Evolutionary conservation across 2,888 invertebrate genomes (phyloP), one percentile per base, ranked within the genome.

Genomic region (Drosophila yooni): DNA sequence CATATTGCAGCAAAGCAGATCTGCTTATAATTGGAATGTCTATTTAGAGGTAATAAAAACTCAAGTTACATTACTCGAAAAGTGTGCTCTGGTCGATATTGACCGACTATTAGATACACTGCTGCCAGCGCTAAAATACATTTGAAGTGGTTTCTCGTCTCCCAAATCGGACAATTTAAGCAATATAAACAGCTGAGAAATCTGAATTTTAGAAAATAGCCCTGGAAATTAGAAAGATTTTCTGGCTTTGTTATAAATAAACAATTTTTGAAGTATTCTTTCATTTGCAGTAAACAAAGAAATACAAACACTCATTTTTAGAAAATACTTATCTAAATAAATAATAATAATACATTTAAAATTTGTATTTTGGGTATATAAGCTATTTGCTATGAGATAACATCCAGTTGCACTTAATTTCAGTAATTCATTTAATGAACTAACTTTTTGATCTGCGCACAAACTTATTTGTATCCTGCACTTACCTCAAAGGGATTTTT

Each of bases 301-400:
- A 11, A 5, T 5, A 2, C 4, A 40, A 40, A n/a, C 2, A 10
- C n/a, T 40, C 4, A 40, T 40, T 10, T 10, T 40, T n/a, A 4
- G 4, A 10, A 40, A 40, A n/a, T 40, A n/a, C 40, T 40, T 10
- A n/a, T 21, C 40, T 10, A 33, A 33, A 33, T 33, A 33, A 33
- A 33, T 33, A 33, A 33, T 31, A 31, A 33, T 33, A 33, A 11
- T 33, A 33, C 4, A 4, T 33, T 11, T 33, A 0, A 10, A 11
- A 11, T 13, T 13, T 2, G 1, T 34, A n/a, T 0, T n/a, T n/a
- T 13, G 15, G 1, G 25, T 25, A 1, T 15, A 4, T 25, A 15
- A 46, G 4, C 15, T 0, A 4, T 25, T 46, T 46, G 15, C 15
- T 4, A 25, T 15, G 1, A 46, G 15, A 15, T 8, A 33, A 21